These are phyloP conservation scores for Harmothoe impar DNA, from an alignment of 2,888 invertebrate species.

Conservation along the genomic window DNA sequence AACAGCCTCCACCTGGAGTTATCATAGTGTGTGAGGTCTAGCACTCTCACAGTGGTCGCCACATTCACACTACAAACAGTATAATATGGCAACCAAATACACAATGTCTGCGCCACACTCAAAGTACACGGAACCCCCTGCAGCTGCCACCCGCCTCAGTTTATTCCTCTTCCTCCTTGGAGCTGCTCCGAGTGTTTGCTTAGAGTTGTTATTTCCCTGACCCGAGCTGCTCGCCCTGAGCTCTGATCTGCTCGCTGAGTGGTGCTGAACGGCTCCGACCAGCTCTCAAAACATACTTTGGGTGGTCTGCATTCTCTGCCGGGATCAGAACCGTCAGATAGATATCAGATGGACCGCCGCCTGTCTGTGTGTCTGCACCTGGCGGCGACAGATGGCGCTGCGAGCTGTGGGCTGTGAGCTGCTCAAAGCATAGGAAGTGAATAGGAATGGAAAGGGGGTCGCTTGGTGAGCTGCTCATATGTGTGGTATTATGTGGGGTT, in stretches of 20 bases:
- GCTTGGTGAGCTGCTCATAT: too few relatives aligned
- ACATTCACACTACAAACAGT: slow-evolving; percentile 22
- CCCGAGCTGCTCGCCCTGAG: background rate
- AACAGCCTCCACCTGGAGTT: background rate
- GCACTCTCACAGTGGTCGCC: background rate
- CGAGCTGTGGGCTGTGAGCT: background rate
- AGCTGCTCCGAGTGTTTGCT: background rate
- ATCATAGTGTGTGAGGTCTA: slow-evolving; percentile 16
- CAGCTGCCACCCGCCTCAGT: background rate
- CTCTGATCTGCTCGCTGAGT: slow-evolving; percentile 22
- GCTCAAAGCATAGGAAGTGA: slow-evolving; percentile 14
- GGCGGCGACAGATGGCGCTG: slow-evolving; percentile 39
- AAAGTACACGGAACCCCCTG: slow-evolving; percentile 10
- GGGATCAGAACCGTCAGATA: slow-evolving; percentile 20
- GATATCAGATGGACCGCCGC: slow-evolving; percentile 33
- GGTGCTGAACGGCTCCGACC: slow-evolving; percentile 10
- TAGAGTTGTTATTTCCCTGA: slow-evolving; percentile 53
- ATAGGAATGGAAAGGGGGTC: background rate
- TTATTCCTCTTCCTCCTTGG: slow-evolving; percentile 3
- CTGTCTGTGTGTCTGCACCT: background rate
- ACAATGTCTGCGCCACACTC: background rate
- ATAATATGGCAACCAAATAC: slow-evolving; percentile 21
- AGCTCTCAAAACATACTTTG: slow-evolving; percentile 60
- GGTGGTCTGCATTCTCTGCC: slow-evolving; percentile 43
- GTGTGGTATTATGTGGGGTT: too few relatives aligned